phyloP scores from a whole-genome alignment of 2,113 vertebrate genomes.

The human region GRCh38 chr4:73242501-73243000 shows the following conservation, averaged over 20 bases:
- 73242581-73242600: slow-evolving; percentile 24
- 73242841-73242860: neutral
- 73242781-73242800: neutral
- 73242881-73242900: neutral
- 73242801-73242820: neutral
- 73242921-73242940: neutral
- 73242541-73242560: neutral
- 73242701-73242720: neutral
- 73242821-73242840: slow-evolving; percentile 22
- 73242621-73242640: neutral
- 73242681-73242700: neutral
- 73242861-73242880: slow-evolving; percentile 28
- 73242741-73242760: neutral
- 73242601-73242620: neutral
- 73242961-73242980: neutral
- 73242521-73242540: slow-evolving; percentile 23
- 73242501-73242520: neutral
- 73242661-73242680: neutral
- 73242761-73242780: neutral
- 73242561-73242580: slow-evolving; percentile 9
- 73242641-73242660: neutral
- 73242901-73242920: neutral
- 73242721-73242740: neutral
- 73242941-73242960: neutral
- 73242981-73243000: neutral